Evolutionary conservation across 2,888 invertebrate species (phyloP).

Genomic region (Seira sanloemensis): DNA sequence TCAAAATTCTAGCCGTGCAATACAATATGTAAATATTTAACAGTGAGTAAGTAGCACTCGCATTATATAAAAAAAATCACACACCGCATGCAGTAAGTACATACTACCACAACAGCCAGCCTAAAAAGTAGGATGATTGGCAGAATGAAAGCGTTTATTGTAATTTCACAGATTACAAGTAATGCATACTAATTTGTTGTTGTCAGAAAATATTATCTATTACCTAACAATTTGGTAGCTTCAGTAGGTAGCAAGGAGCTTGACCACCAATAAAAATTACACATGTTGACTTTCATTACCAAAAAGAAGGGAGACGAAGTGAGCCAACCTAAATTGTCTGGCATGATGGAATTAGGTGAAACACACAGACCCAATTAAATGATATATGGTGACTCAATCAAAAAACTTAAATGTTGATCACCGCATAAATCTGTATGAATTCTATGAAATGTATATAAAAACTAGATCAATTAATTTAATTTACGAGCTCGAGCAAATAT

Average conservation of each 20-base stretch:
- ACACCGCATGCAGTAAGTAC: constrained; percentile 15
- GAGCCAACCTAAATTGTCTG: neutral
- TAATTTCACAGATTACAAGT: constrained; percentile 55
- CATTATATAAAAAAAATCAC: neutral
- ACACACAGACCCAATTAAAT: constrained; percentile 23
- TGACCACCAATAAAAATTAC: neutral
- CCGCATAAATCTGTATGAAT: neutral
- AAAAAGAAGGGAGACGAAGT: neutral
- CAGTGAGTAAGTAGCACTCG: neutral
- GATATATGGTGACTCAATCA: constrained; percentile 29
- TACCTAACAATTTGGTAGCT: constrained; percentile 22
- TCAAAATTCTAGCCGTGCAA: neutral
- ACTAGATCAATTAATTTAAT: neutral
- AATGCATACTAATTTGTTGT: constrained; percentile 63
- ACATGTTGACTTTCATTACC: neutral
- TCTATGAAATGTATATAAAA: neutral
- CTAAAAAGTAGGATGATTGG: constrained; percentile 57
- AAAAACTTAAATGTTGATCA: neutral
- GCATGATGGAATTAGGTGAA: neutral
- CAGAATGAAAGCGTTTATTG: constrained; percentile 63
- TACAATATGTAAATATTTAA: constrained; percentile 47
- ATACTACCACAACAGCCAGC: constrained; percentile 38
- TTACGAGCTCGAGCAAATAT: neutral
- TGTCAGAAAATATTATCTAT: constrained; percentile 42
- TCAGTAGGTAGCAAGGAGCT: constrained; percentile 18